phyloP scores from a whole-genome alignment of 2,797 vertebrate genomes.

The Xerus rutilus region DNA sequence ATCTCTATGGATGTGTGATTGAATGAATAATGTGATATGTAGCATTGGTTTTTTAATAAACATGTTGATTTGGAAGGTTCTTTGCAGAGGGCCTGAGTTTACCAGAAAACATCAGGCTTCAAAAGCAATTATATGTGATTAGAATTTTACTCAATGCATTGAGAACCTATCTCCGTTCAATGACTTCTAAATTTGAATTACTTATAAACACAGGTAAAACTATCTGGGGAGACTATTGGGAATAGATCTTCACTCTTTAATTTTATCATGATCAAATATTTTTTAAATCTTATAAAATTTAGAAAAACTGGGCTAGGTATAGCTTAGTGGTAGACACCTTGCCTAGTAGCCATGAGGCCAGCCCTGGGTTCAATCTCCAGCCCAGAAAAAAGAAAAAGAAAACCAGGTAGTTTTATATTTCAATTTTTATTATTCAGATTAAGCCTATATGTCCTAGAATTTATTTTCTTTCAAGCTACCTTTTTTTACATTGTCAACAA shows the following conservation, averaged over 20 bases:
- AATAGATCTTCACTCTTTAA: slow-evolving; percentile 56
- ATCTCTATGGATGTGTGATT: slow-evolving; percentile 45
- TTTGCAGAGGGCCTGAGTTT: slow-evolving; percentile 23
- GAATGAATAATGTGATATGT: slow-evolving; percentile 48
- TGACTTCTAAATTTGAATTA: slow-evolving; percentile 64
- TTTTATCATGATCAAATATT: background rate
- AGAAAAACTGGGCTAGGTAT: background rate
- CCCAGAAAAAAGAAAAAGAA: background rate
- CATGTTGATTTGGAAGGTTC: slow-evolving; percentile 37
- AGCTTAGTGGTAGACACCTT: too few species aligned
- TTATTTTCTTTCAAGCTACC: slow-evolving; percentile 46
- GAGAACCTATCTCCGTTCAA: slow-evolving; percentile 21
- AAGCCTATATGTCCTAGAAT: slow-evolving; percentile 14
- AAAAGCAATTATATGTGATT: slow-evolving; percentile 68
- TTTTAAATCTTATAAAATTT: slow-evolving; percentile 37
- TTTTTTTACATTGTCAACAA: slow-evolving; percentile 43
- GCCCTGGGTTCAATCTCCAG: too few species aligned
- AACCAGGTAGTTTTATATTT: slow-evolving; percentile 29
- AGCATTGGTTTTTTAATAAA: slow-evolving; percentile 69
- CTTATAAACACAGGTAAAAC: slow-evolving; percentile 66
- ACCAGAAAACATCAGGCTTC: slow-evolving; percentile 52
- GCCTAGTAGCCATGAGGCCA: too few species aligned
- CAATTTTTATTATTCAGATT: slow-evolving; percentile 57
- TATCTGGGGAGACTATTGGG: slow-evolving; percentile 6
- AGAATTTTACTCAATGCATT: slow-evolving; percentile 55